phyloP scores from a whole-genome alignment of 2,797 vertebrate genomes.

The Enoplosus armatus region DNA sequence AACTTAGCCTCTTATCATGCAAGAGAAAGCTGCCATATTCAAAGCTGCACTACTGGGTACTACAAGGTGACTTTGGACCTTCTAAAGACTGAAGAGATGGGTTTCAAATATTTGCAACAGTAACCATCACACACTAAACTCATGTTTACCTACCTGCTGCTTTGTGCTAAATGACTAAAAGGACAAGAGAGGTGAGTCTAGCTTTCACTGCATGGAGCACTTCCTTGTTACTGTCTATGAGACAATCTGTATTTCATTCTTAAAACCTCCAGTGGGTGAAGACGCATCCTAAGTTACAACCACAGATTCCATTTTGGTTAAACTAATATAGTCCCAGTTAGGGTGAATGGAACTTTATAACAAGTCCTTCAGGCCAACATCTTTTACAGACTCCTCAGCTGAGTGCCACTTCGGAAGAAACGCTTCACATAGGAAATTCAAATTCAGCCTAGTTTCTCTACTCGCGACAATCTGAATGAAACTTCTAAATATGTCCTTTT shows the following conservation, averaged over 20 bases:
- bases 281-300: neutral
- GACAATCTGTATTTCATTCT: neutral
- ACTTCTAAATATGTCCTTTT: slow-evolving; percentile 49
- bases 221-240: neutral
- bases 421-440: neutral
- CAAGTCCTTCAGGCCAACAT: neutral
- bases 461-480: slow-evolving; percentile 21
- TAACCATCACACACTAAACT: neutral
- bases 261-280: neutral
- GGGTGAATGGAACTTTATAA: neutral
- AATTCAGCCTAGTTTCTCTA: neutral
- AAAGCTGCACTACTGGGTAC: neutral
- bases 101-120: neutral
- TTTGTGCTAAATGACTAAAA: slow-evolving; percentile 16
- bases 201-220: neutral
- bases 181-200: neutral
- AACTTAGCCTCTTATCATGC: slow-evolving; percentile 4
- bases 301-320: neutral
- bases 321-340: no score
- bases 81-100: no score
- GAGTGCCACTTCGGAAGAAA: neutral
- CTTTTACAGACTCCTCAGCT: neutral
- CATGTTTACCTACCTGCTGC: slow-evolving; percentile 4
- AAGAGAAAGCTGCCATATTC: neutral
- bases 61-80: no score